These are phyloP conservation scores for Spialia ferax DNA, from an alignment of 2,888 invertebrate genomes.

Conservation along the genomic window DNA sequence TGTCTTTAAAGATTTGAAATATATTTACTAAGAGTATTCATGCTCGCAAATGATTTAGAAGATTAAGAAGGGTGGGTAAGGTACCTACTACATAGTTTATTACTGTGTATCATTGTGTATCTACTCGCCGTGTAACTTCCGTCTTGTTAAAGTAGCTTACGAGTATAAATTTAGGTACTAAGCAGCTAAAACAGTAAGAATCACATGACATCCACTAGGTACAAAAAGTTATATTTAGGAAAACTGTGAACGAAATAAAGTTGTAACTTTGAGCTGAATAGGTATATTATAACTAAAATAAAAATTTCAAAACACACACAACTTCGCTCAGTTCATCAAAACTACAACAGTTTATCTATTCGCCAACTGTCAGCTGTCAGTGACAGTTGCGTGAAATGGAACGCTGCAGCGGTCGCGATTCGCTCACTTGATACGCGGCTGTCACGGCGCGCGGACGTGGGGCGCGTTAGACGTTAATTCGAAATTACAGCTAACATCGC, in stretches of 20 bases:
- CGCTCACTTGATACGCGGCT: constrained; percentile 64
- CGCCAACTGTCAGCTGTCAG: constrained; percentile 79
- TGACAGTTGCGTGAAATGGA: constrained; percentile 77
- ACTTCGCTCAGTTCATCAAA: constrained; percentile 48
- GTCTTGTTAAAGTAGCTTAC: neutral
- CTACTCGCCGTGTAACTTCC: too few relatives aligned
- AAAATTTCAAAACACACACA: constrained; percentile 38
- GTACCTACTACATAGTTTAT: too few relatives aligned
- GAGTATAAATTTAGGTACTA: neutral
- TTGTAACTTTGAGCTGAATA: too few relatives aligned
- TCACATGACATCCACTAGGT: too few relatives aligned
- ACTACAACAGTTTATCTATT: constrained; percentile 59
- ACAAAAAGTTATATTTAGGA: too few relatives aligned
- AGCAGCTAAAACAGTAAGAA: too few relatives aligned
- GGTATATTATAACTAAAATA: too few relatives aligned
- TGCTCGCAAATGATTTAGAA: neutral
- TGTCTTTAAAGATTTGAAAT: neutral
- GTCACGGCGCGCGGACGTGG: constrained; percentile 58
- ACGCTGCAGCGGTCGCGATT: constrained; percentile 67
- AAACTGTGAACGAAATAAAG: too few relatives aligned
- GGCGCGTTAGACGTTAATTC: constrained; percentile 48
- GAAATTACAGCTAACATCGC: constrained; percentile 28
- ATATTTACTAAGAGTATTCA: neutral
- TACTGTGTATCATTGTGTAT: too few relatives aligned
- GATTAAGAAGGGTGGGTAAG: too few relatives aligned